Base-by-base conservation (phyloP, 2,113 vertebrate species). In the Tupaia chinensis region DNA sequence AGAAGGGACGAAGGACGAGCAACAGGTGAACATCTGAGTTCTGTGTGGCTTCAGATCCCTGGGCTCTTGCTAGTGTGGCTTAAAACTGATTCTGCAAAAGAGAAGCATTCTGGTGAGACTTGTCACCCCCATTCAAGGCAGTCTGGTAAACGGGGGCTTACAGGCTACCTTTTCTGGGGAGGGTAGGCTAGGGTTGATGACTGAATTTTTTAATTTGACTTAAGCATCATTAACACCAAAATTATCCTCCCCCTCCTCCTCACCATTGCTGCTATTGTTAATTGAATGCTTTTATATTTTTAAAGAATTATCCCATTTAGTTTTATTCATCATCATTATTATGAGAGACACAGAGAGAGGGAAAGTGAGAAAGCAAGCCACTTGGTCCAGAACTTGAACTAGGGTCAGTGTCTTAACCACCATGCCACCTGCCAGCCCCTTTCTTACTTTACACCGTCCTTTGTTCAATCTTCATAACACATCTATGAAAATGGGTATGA, bases 51-150 rank as follows among this genome's bases (percentile, higher is more conserved):
- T 87, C 85, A 91, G 44, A 32, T 77, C 23, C 15, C 34, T 44
- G 84, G 34, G 20, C 88, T 79, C 92, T 93, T 61, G 79, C 32
- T 19, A 23, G 4, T 74, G n/a, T 68, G 89, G 29, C 34, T 91
- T 84, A 32, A 91, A 70, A 76, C 80, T 25, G 22, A 69, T 85
- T 68, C 79, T 68, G 66, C 66, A 74, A 76, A 93, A 93, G 60
- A 76, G 69, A 88, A 65, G 27, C 80, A 20, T 56, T 9, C 34
- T 70, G 79, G 60, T 3, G 10, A 80, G 76, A 20, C 16, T 7
- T 2, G 14, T 32, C 3, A 29, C 60, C 22, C 53, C 16, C 66
- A 0, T 11, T 77, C 19, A 8, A 23, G 72, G 23, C 6, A 1
- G 25, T 8, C 44, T 44, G 63, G 54, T 14, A 44, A 44, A 13